These are phyloP conservation scores for Drosophila colorata DNA, from an alignment of 2,888 invertebrate genomes.

Conservation along the genomic window DNA sequence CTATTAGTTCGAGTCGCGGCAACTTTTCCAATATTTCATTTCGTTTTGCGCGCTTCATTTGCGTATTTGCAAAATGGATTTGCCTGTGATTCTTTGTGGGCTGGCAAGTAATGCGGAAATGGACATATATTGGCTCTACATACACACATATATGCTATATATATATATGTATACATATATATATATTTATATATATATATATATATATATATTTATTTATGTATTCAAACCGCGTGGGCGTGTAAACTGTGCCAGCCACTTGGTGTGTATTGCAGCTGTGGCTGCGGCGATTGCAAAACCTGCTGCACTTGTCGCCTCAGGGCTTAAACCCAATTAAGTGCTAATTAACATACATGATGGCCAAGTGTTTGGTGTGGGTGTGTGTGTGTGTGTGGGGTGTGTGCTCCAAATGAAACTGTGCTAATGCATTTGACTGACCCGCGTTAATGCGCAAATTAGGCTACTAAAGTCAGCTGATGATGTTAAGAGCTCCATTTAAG, in stretches of 20 bases:
- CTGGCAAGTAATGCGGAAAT: constrained; percentile 56
- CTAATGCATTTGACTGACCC: constrained; percentile 35
- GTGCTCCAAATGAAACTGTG: constrained; percentile 40
- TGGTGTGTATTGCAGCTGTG: constrained; percentile 21
- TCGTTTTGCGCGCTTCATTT: constrained; percentile 26
- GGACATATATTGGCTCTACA: constrained; percentile 16
- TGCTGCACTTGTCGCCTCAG: constrained; percentile 57
- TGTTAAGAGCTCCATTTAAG: not conserved
- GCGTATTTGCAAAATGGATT: constrained; percentile 34
- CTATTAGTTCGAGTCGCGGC: constrained; percentile 14
- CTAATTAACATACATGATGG: constrained; percentile 68
- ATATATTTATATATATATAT: too few species aligned
- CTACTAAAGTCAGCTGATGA: constrained; percentile 9
- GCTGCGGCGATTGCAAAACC: constrained; percentile 39
- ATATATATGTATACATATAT: too few species aligned
- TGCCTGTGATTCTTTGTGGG: constrained; percentile 18
- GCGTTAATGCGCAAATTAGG: constrained; percentile 25
- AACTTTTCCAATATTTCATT: constrained; percentile 43
- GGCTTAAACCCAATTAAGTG: constrained; percentile 66
- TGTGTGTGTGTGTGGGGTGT: constrained; percentile 7
- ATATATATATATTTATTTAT: not conserved
- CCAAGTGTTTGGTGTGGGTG: not conserved
- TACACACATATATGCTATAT: not conserved
- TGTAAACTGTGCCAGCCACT: constrained; percentile 60
- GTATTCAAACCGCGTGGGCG: constrained; percentile 30